A percentile compares a stretch with the other conserved stretches of the same genome.
Evolutionary conservation across 1,140 invertebrate species (phyloP).

Genomic region (Spodoptera frugiperda): DNA sequence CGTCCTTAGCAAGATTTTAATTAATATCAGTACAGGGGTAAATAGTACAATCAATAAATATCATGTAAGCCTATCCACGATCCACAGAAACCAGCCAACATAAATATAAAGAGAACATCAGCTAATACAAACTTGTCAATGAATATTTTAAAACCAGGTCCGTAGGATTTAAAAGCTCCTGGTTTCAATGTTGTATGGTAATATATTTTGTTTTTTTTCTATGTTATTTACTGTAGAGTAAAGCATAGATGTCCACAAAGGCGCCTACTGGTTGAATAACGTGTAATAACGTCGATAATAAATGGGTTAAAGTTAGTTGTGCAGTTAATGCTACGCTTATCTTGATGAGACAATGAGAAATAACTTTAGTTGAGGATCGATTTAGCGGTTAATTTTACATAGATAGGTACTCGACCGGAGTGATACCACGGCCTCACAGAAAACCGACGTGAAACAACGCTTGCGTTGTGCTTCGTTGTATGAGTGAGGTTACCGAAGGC

Average conservation of each 20-base stretch:
- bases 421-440: no score
- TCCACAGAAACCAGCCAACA: neutral
- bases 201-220: neutral
- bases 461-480: no score
- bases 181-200: conserved; percentile 9
- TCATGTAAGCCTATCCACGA: conserved; percentile 5
- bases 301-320: neutral
- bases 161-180: neutral
- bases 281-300: conserved; percentile 23
- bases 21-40: neutral
- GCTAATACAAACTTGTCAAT: neutral
- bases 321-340: no score
- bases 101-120: conserved; percentile 11
- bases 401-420: no score
- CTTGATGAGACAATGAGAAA: no score
- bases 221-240: conserved; percentile 4
- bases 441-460: no score
- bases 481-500: no score
- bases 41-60: neutral
- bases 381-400: no score
- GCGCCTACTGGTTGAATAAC: conserved; percentile 26
- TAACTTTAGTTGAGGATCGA: no score
- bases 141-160: conserved; percentile 11
- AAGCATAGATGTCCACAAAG: neutral
- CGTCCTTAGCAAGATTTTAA: no score